A percentile compares a stretch with the other conserved stretches of the same genome.
phyloP scores from a whole-genome alignment of 2,888 invertebrate species.

The Arctia plantaginis region DNA sequence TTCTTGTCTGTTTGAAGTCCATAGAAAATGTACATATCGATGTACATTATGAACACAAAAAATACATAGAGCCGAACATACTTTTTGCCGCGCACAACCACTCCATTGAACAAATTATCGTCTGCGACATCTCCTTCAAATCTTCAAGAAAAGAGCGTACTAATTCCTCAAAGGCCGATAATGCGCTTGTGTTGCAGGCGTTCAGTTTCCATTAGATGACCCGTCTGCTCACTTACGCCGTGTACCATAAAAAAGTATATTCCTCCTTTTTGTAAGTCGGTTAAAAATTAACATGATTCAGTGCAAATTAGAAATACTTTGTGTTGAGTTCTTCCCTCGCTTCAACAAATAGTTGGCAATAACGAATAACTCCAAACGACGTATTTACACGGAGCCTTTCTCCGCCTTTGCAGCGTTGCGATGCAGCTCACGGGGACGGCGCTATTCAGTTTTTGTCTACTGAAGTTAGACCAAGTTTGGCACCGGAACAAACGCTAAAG shows the following conservation, averaged over 20 bases:
- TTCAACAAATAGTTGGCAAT: slow-evolving; percentile 23
- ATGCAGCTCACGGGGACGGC: slow-evolving; percentile 23
- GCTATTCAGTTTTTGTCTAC: slow-evolving; percentile 18
- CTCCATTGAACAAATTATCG: too few species aligned
- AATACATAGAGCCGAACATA: not conserved
- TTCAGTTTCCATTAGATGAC: too few species aligned
- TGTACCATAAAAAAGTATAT: too few species aligned
- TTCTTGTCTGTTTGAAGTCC: too few species aligned
- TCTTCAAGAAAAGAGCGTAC: too few species aligned
- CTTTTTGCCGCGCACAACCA: too few species aligned
- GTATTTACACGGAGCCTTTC: slow-evolving; percentile 24
- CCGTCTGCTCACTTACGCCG: too few species aligned
- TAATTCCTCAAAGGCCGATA: too few species aligned
- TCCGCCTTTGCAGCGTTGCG: slow-evolving; percentile 24
- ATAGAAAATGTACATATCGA: too few species aligned
- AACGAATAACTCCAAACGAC: slow-evolving; percentile 20
- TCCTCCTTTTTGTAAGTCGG: not conserved
- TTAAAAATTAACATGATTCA: not conserved
- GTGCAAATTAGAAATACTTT: not conserved
- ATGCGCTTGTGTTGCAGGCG: too few species aligned
- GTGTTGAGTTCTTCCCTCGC: not conserved
- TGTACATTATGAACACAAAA: not conserved
- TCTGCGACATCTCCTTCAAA: too few species aligned
- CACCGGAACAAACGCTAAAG: slow-evolving; percentile 12
- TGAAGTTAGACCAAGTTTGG: slow-evolving; percentile 30